Evolutionary conservation across 2,888 invertebrate species (phyloP), one percentile per base, ranked within the genome.

Genomic region (Cinara cedri): DNA sequence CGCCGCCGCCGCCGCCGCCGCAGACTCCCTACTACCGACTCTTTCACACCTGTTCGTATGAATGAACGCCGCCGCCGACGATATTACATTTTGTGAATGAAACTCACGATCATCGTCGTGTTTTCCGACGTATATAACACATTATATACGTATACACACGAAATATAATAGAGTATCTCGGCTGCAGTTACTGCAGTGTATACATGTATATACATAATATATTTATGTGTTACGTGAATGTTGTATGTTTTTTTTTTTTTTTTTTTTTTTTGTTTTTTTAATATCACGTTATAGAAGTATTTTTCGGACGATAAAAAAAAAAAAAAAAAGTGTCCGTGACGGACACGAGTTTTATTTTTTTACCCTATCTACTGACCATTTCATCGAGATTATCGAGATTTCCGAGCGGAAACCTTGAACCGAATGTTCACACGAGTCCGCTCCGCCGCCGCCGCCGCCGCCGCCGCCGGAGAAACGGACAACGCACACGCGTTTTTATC

Each of bases 351-450:
- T 34, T 54, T 54, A n/a, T n/a, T 54, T 42, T 16, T 3, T 4
- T n/a, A 1, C 46, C 42, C 71, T 4, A 14, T 21, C 63, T 16
- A 21, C 44, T 16, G 60, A 70, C 49, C 68, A 34, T 70, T 68
- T 46, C 66, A 42, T 68, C 68, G 68, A 78, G 78, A 78, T 78
- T 78, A 60, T 60, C 78, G 78, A 70, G 78, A 78, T 78, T 70
- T 70, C 60, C 66, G 49, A 34, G 65, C 49, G 54, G 68, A 78
- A 66, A 66, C 78, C 78, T 78, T 78, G 78, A 78, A 78, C 78
- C 78, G 78, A 68, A 68, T 70, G 68, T 78, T 78, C 78, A 78
- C 78, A 78, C 78, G 78, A 57, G 68, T 60, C 46, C 49, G 76
- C 55, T 66, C 44, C 26, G 34, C 34, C 34, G 6, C 34, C 6